Evolutionary conservation across 2,797 vertebrate genomes (phyloP), one percentile per base, ranked within the genome.

Genomic region (Sciurus vulgaris): DNA sequence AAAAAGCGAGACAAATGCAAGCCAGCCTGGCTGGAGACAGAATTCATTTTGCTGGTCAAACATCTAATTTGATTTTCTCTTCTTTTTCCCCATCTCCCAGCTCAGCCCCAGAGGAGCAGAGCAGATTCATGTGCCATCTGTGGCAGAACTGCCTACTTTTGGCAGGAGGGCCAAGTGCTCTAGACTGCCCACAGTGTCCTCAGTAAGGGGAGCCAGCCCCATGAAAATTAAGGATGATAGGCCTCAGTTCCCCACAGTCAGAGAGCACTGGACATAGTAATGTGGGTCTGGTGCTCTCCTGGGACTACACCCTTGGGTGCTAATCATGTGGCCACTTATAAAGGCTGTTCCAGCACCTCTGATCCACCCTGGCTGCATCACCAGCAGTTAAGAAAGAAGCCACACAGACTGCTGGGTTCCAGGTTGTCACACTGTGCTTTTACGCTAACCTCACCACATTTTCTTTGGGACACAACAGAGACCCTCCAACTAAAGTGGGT

Each of bases 1-100:
- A 70, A 96, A 97, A 87, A 74, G 95, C 51, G 12, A 95, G 92
- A 87, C 88, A 59, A 93, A 86, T 54, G 77, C 30, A 82, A 86
- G 94, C 78, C 84, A 89, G 94, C 63, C 91, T 22, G 76, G 38
- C 86, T 77, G 90, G 92, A 87, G 90, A 95, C 72, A 87, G 94
- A n/a, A 38, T 73, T 91, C 96, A 54, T 90, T 97, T 81, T 93
- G 88, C 84, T 74, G 70, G 77, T 72, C 82, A 41, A 59, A 88
- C 78, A n/a, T 61, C 82, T 86, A 67, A 96, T 92, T 72, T 17
- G 41, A 35, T 54, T 93, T 84, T 77, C 79, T 84, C 93, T 44
- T 67, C 91, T 93, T 91, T 88, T 77, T 4, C 89, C 69, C 35
- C 56, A 14, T 12, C 79, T 69, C 77, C 86, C 49, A 30, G 87